Percentiles rank a stretch among this genome's conserved stretches.
Evolutionary conservation across 2,888 invertebrate species (phyloP).

Genomic region (Chrysolina oricalcia): DNA sequence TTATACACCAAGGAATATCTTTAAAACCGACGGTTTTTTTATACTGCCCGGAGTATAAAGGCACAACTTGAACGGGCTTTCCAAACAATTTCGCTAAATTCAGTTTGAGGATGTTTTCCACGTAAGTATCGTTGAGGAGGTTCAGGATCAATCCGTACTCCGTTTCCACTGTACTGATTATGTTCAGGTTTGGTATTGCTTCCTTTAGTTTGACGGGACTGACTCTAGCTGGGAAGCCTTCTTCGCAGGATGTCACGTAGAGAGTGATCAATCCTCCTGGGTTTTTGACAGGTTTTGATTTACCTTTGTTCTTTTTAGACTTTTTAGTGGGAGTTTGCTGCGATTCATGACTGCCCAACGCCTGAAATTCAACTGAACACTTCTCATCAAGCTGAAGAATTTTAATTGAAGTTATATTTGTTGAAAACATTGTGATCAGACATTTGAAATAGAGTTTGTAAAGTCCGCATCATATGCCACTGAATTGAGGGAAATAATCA

Average conservation of each 20-base stretch:
- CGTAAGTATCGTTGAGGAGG: constrained; percentile 69
- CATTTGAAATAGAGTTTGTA: no score
- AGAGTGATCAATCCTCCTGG: constrained; percentile 40
- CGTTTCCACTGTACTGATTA: constrained; percentile 53
- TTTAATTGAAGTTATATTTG: background rate
- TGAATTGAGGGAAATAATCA: no score
- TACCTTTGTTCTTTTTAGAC: constrained; percentile 29
- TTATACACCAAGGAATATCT: constrained; percentile 74
- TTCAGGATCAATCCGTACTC: constrained; percentile 70
- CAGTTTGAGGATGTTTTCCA: constrained; percentile 69
- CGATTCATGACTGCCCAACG: constrained; percentile 30
- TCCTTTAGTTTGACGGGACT: constrained; percentile 48
- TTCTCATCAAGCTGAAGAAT: background rate
- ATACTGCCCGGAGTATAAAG: constrained; percentile 69
- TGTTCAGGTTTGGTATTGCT: constrained; percentile 50
- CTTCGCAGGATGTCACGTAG: constrained; percentile 51
- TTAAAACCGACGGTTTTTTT: constrained; percentile 69
- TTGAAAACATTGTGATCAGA: background rate
- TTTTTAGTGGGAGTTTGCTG: constrained; percentile 31
- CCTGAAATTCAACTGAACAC: constrained; percentile 34
- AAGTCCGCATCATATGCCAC: no score
- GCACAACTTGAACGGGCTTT: constrained; percentile 71
- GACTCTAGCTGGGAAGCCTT: constrained; percentile 36
- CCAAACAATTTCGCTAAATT: constrained; percentile 70
- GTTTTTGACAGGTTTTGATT: constrained; percentile 41